Evolutionary conservation across 1,140 invertebrate genomes (phyloP).

Genomic region (Hylaeus volcanicus): DNA sequence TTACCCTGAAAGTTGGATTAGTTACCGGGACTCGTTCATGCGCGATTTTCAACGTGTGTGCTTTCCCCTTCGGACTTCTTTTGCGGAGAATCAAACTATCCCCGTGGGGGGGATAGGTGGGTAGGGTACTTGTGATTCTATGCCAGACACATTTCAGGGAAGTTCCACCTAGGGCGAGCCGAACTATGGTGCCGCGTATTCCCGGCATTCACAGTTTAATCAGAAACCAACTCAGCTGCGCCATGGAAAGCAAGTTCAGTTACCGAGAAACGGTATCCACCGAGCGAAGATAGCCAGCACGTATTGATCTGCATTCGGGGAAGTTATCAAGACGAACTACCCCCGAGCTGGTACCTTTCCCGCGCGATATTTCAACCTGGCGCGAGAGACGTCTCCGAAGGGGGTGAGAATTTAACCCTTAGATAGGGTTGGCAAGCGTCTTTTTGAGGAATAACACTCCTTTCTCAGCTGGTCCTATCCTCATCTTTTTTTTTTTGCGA

Average conservation of each 20-base stretch:
- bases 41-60: constrained; percentile 34
- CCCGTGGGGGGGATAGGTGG: constrained; percentile 48
- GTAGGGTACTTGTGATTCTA: constrained; percentile 64
- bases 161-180: constrained; percentile 45
- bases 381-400: too few species aligned
- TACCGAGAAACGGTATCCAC: constrained; percentile 49
- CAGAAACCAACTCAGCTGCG: constrained; percentile 62
- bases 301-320: constrained; percentile 51
- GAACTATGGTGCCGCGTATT: constrained; percentile 62
- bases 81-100: constrained; percentile 58
- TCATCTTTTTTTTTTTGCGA: too few species aligned
- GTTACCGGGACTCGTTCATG: constrained; percentile 11
- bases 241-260: constrained; percentile 58
- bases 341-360: neutral
- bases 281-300: constrained; percentile 44
- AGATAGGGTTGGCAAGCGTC: too few species aligned
- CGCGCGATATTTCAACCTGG: neutral
- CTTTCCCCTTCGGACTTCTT: constrained; percentile 37
- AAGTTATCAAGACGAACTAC: constrained; percentile 45
- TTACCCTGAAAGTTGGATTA: constrained; percentile 52
- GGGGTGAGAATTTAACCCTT: neutral
- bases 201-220: constrained; percentile 66
- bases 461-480: too few species aligned
- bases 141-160: constrained; percentile 40
- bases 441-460: too few species aligned